phyloP scores from a whole-genome alignment of 92 coral and sea anemone species.

The Parazoanthus darwini region DNA sequence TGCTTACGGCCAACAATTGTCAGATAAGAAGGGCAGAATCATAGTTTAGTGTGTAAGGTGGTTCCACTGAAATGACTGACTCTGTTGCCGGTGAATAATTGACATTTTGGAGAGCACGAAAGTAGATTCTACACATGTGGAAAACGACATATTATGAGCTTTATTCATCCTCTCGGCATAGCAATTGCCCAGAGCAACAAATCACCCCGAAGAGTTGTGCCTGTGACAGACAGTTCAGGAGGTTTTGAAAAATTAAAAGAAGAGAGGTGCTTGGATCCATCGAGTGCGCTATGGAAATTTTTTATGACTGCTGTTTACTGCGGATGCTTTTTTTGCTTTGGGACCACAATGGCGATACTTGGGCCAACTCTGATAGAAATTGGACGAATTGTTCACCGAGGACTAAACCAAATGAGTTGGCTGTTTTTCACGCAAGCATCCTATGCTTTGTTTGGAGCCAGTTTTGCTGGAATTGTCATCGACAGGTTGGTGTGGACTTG shows the following conservation, averaged over 20 bases:
- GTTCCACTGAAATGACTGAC: neutral
- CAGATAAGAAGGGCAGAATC: neutral
- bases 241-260: slow-evolving; percentile 23
- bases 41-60: neutral
- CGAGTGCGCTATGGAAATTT: slow-evolving; percentile 45
- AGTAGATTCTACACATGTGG: slow-evolving; percentile 55
- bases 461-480: slow-evolving; percentile 79
- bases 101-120: neutral
- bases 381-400: slow-evolving; percentile 69
- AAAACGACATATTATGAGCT: slow-evolving; percentile 62
- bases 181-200: slow-evolving; percentile 73
- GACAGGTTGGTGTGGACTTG: slow-evolving; percentile 74
- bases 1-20: neutral
- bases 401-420: slow-evolving; percentile 91
- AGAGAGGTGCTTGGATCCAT: slow-evolving; percentile 23
- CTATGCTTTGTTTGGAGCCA: slow-evolving; percentile 84
- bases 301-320: slow-evolving; percentile 77
- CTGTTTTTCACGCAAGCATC: slow-evolving; percentile 90
- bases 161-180: slow-evolving; percentile 76
- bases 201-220: slow-evolving; percentile 24
- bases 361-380: slow-evolving; percentile 92
- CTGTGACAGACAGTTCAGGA: neutral
- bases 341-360: slow-evolving; percentile 88
- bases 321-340: slow-evolving; percentile 90
- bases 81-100: neutral